A percentile compares a stretch with the other conserved stretches of the same genome.
These are phyloP conservation scores for Hoplostethus atlanticus DNA, from an alignment of 2,797 vertebrate genomes.

Conservation along the genomic window DNA sequence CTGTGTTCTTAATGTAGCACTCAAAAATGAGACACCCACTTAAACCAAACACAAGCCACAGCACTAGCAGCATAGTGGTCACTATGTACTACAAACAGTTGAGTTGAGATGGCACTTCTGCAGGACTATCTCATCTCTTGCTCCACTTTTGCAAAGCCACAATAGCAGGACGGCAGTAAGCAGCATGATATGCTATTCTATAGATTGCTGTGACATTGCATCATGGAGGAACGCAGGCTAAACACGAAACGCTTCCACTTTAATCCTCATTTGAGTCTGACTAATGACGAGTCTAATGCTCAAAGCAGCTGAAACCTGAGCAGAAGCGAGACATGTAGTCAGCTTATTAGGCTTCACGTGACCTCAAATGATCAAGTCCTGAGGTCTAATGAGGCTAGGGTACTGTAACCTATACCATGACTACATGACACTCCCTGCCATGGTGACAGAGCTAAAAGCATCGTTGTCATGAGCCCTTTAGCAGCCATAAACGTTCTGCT, in stretches of 20 bases:
- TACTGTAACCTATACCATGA: slow-evolving; percentile 8
- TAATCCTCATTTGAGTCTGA: not conserved
- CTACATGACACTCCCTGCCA: no score
- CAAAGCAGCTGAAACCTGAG: slow-evolving; percentile 31
- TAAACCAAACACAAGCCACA: slow-evolving; percentile 32
- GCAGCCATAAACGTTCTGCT: not conserved
- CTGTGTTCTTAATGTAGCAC: slow-evolving; percentile 29
- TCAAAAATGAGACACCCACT: slow-evolving; percentile 30
- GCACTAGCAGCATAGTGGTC: slow-evolving; percentile 14
- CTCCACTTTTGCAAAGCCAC: slow-evolving; percentile 47
- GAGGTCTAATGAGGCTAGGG: not conserved
- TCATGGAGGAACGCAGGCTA: slow-evolving; percentile 8
- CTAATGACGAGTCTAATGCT: slow-evolving; percentile 3
- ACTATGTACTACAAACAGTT: slow-evolving; percentile 25
- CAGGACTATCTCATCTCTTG: slow-evolving; percentile 51
- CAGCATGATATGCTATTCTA: not conserved
- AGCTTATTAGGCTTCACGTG: not conserved
- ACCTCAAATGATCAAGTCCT: slow-evolving; percentile 12
- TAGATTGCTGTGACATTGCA: slow-evolving; percentile 11
- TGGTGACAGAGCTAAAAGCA: slow-evolving; percentile 32
- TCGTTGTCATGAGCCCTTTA: slow-evolving; percentile 1
- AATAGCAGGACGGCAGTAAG: slow-evolving; percentile 18
- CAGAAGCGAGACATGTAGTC: not conserved
- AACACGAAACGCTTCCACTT: slow-evolving; percentile 17
- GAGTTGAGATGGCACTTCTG: slow-evolving; percentile 22